Evolutionary conservation across 1,140 invertebrate genomes (phyloP).

Genomic region (Bombus sylvicola): DNA sequence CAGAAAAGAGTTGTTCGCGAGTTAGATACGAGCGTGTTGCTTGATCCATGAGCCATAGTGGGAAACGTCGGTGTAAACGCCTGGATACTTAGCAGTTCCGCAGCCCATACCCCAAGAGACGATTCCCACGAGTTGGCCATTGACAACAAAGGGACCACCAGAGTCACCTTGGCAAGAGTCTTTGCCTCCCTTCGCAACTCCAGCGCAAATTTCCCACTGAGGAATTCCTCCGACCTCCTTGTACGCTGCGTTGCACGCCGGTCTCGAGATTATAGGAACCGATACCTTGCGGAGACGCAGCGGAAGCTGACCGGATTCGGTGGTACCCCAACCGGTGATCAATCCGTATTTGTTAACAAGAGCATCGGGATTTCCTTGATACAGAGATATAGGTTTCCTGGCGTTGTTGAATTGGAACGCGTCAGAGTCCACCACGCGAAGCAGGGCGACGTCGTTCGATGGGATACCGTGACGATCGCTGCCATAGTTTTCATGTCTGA

Average conservation of each 20-base stretch:
- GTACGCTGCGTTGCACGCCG: conserved; percentile 75
- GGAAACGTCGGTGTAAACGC: conserved; percentile 84
- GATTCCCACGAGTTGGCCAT: conserved; percentile 82
- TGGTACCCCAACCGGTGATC: conserved; percentile 78
- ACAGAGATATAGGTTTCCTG: neutral
- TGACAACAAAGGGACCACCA: conserved; percentile 77
- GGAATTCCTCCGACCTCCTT: conserved; percentile 81
- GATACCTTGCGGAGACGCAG: conserved; percentile 64
- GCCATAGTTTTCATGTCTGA: conserved; percentile 56
- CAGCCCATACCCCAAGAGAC: conserved; percentile 86
- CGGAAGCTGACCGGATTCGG: conserved; percentile 19
- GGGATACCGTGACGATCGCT: conserved; percentile 51
- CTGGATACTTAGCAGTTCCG: conserved; percentile 81
- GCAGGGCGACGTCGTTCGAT: conserved; percentile 64
- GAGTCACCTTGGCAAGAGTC: conserved; percentile 87
- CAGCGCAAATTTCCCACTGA: conserved; percentile 88
- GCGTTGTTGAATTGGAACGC: conserved; percentile 28
- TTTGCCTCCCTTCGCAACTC: conserved; percentile 85
- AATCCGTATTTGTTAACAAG: neutral
- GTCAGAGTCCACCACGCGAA: conserved; percentile 33
- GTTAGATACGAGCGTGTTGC: neutral
- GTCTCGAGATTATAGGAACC: conserved; percentile 77
- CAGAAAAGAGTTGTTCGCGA: too few relatives aligned
- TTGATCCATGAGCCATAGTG: conserved; percentile 79
- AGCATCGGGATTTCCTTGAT: neutral